Percentiles rank a stretch among this genome's conserved stretches.
These are phyloP conservation scores for Falco naumanni DNA, from an alignment of 2,797 vertebrate genomes.

Conservation along the genomic window DNA sequence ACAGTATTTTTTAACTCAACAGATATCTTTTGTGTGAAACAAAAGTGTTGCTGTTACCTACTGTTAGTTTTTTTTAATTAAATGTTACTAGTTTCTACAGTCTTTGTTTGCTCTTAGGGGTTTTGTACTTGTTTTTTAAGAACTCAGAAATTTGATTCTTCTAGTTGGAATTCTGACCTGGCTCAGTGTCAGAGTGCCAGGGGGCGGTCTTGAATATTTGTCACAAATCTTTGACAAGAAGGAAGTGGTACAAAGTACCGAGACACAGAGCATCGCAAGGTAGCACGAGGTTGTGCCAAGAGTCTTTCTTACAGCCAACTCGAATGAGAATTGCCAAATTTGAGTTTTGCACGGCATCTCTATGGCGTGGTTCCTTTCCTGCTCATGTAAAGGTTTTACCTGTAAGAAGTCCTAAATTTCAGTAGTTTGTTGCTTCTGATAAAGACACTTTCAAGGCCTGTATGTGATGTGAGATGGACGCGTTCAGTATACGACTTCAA, in stretches of 20 bases:
- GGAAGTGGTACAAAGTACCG: not conserved
- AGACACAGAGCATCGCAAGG: not conserved
- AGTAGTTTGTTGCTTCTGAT: not conserved
- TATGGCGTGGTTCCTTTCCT: not conserved
- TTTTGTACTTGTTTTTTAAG: not conserved
- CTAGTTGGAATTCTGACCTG: not conserved
- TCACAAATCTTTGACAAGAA: not conserved
- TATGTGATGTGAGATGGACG: not conserved
- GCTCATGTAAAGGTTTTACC: not conserved
- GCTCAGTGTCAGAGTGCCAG: not conserved
- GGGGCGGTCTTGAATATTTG: not conserved
- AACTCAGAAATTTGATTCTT: not conserved
- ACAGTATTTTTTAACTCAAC: not conserved
- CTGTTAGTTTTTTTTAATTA: not conserved
- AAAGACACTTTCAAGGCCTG: not conserved
- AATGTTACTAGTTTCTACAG: not conserved
- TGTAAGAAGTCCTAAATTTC: not conserved
- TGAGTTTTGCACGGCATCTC: rapidly evolving
- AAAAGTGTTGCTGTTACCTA: not conserved
- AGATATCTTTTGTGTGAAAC: not conserved
- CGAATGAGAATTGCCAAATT: not conserved
- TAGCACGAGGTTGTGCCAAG: rapidly evolving
- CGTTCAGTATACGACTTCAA: not conserved
- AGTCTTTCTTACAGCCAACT: not conserved
- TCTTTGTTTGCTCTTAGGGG: not conserved